Conservation (phyloP, 2,888 invertebrate species). For the Elegia similella region DNA sequence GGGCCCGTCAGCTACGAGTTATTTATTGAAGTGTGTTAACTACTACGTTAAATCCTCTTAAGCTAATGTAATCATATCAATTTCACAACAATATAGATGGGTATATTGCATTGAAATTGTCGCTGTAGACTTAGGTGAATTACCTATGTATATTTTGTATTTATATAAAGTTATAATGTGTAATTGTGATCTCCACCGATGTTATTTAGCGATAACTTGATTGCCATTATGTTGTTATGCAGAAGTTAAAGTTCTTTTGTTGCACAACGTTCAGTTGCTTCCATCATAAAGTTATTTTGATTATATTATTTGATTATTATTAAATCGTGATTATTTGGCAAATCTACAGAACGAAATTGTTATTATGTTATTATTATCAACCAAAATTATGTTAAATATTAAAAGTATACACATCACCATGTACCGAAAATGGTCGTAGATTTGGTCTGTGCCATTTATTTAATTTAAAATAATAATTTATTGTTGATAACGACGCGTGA, state of each 20-base stretch:
- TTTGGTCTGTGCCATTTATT: conserved; percentile 80
- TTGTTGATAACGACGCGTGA: conserved; percentile 51
- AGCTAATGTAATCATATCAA: conserved; percentile 66
- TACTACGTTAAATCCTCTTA: conserved; percentile 68
- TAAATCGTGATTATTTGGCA: conserved; percentile 64
- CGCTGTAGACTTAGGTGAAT: conserved; percentile 68
- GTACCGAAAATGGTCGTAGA: conserved; percentile 65
- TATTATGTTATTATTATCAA: conserved; percentile 59
- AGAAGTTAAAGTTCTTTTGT: conserved; percentile 60
- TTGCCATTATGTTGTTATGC: conserved; percentile 77
- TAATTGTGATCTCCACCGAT: conserved; percentile 82
- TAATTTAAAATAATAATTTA: conserved; percentile 70
- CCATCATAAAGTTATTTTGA: conserved; percentile 70
- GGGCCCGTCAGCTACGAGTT: conserved; percentile 38
- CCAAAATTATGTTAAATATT: conserved; percentile 54
- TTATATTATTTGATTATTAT: conserved; percentile 59
- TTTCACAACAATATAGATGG: conserved; percentile 75
- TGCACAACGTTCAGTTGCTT: conserved; percentile 69
- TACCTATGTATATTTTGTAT: conserved; percentile 79
- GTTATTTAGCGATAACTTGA: conserved; percentile 77
- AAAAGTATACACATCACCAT: conserved; percentile 56
- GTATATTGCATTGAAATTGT: conserved; percentile 78
- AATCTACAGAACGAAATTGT: conserved; percentile 55
- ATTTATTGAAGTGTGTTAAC: conserved; percentile 67
- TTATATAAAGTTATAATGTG: conserved; percentile 77